Percentiles rank a stretch among this genome's conserved stretches.
phyloP scores from a whole-genome alignment of 2,113 vertebrate genomes.

The Strix aluco region DNA sequence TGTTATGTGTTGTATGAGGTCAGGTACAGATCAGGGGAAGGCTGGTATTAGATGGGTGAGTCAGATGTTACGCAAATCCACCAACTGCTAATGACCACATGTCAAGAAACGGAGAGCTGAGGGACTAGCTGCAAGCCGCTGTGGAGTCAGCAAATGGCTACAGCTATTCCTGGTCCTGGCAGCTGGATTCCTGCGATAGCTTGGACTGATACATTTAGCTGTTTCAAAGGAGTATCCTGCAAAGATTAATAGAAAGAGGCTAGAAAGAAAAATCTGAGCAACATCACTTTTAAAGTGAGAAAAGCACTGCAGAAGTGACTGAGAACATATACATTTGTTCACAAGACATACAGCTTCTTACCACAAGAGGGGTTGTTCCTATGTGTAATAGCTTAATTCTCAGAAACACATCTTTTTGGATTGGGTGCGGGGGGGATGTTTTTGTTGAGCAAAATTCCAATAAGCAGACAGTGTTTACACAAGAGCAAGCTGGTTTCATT shows the following conservation, averaged over 20 bases:
- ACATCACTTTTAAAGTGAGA: not conserved
- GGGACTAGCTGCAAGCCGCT: not conserved
- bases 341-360: not conserved
- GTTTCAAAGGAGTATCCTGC: not conserved
- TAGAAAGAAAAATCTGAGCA: not conserved
- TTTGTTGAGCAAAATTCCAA: not conserved
- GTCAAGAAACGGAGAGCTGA: not conserved
- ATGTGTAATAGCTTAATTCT: not conserved
- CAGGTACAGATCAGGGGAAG: not conserved
- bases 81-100: not conserved
- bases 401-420: not conserved
- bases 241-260: not conserved
- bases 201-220: not conserved
- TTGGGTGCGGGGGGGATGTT: not conserved
- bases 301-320: not conserved
- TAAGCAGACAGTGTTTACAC: not conserved
- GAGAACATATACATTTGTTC: not conserved
- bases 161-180: not conserved
- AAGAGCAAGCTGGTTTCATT: not conserved
- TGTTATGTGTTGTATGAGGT: not conserved
- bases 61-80: not conserved
- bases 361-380: not conserved
- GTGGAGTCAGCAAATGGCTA: not conserved
- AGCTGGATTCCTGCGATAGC: not conserved
- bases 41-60: not conserved